Evolutionary conservation across 92 coral and sea anemone genomes (phyloP).

Genomic region (Micromussa lordhowensis): DNA sequence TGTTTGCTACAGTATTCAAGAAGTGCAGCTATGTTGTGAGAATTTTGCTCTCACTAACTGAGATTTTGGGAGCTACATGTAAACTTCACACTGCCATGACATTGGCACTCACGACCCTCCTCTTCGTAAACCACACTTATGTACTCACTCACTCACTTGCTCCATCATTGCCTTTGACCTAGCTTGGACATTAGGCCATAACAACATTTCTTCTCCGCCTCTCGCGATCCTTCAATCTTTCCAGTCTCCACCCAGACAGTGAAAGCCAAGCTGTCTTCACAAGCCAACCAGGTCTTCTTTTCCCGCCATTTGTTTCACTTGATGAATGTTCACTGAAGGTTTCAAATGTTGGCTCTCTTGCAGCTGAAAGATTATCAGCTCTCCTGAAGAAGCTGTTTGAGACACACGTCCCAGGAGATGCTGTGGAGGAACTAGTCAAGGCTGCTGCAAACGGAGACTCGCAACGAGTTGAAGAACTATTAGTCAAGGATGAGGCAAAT

Average conservation of each 20-base stretch:
- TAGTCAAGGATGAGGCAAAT: constrained; percentile 83
- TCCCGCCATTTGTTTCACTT: not conserved
- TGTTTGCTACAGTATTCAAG: not conserved
- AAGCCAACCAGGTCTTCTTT: too few relatives aligned
- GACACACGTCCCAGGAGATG: constrained; percentile 96
- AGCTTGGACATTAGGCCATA: too few relatives aligned
- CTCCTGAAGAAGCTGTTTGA: constrained; percentile 96
- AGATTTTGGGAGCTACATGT: not conserved
- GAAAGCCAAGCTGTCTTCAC: too few relatives aligned
- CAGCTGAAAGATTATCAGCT: constrained; percentile 88
- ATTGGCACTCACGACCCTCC: not conserved
- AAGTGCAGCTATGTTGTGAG: too few relatives aligned
- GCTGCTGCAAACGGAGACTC: constrained; percentile 98
- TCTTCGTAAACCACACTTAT: too few relatives aligned
- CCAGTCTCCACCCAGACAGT: too few relatives aligned
- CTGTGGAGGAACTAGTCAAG: constrained; percentile 96
- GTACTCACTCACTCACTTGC: too few relatives aligned
- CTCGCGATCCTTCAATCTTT: too few relatives aligned
- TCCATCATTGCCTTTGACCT: too few relatives aligned
- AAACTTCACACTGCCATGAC: not conserved
- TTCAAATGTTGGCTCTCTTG: not conserved
- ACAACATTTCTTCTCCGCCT: too few relatives aligned
- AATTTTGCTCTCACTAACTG: not conserved
- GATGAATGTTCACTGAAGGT: not conserved
- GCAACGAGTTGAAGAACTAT: constrained; percentile 82